phyloP scores from a whole-genome alignment of 2,113 vertebrate genomes.

The Gallinago media region DNA sequence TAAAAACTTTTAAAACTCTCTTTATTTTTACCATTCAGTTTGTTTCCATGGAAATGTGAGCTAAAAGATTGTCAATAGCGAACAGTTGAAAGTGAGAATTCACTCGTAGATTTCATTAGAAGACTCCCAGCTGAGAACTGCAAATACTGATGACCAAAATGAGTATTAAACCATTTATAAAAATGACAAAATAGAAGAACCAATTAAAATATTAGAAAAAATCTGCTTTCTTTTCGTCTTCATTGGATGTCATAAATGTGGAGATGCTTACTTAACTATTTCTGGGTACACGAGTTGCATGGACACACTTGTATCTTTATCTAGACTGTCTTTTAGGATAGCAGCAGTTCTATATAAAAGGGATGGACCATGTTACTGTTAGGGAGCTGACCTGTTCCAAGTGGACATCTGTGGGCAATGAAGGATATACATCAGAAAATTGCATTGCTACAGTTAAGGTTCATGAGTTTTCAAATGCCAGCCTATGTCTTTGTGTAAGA shows the following conservation, averaged over 20 bases:
- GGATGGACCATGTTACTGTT: too few species aligned
- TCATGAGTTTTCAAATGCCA: neutral
- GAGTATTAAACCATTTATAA: neutral
- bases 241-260: neutral
- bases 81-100: neutral
- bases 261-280: neutral
- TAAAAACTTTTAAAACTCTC: neutral
- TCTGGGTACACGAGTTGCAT: accelerated
- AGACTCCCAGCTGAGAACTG: neutral
- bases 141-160: neutral
- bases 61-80: neutral
- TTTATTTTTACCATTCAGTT: neutral
- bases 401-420: neutral
- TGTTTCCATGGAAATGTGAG: constrained; percentile 39
- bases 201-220: neutral
- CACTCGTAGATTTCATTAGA: neutral
- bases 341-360: neutral
- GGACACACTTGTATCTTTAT: neutral
- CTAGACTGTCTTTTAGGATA: neutral
- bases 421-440: neutral
- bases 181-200: neutral
- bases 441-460: neutral
- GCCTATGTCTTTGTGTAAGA: neutral
- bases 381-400: neutral
- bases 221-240: neutral